Conservation (phyloP, 2,888 invertebrate genomes). For the Drosophila tanythrix region DNA sequence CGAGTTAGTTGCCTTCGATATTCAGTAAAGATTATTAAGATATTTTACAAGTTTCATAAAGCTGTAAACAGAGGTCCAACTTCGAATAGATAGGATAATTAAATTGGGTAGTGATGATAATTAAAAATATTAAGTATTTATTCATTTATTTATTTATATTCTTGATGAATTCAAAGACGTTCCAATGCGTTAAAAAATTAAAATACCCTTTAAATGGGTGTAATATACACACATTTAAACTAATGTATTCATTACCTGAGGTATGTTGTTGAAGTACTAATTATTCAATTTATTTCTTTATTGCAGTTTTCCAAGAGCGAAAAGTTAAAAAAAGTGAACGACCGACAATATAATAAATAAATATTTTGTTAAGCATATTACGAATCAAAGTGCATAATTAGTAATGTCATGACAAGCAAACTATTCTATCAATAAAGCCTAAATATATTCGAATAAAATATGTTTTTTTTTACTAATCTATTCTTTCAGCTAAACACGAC, state of each 20-base stretch:
- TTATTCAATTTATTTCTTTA: background rate
- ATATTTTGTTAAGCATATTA: constrained; percentile 10
- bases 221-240: background rate
- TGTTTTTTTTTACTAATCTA: background rate
- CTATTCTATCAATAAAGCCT: constrained; percentile 28
- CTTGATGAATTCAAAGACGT: background rate
- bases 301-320: constrained; percentile 28
- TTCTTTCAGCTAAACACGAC: background rate
- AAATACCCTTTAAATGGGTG: background rate
- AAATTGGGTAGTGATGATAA: background rate
- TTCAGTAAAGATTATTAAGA: background rate
- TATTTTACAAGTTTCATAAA: background rate
- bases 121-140: background rate
- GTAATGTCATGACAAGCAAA: constrained; percentile 10
- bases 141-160: background rate
- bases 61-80: background rate
- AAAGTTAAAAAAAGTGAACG: background rate
- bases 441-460: background rate
- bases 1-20: background rate
- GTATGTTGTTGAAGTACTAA: background rate
- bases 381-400: background rate
- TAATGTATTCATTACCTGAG: background rate
- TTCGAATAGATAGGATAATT: background rate
- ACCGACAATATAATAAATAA: constrained; percentile 12
- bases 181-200: background rate